Conservation (phyloP, 2,797 vertebrate genomes). For the Graptemys geographica region DNA sequence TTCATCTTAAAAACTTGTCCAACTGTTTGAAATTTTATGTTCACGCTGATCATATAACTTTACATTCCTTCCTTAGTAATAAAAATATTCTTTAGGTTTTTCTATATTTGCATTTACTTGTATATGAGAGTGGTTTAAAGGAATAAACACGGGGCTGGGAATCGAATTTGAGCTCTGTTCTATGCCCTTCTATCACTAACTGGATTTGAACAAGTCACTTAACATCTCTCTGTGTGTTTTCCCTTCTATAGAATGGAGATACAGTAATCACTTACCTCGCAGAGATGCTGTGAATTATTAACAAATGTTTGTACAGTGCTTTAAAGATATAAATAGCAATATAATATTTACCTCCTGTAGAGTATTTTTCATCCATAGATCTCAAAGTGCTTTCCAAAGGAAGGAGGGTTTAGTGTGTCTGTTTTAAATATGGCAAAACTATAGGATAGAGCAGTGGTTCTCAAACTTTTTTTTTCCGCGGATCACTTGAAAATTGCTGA, state of each 20-base stretch:
- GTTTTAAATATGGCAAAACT: neutral
- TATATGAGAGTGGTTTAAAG: neutral
- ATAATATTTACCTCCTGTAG: neutral
- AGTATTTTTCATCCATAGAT: neutral
- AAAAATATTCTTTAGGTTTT: neutral
- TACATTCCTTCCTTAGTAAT: neutral
- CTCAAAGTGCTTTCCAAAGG: neutral
- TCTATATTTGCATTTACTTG: neutral
- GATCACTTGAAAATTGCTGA: no score
- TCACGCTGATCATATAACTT: neutral
- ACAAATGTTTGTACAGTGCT: neutral
- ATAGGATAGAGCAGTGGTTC: neutral
- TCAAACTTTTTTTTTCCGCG: no score
- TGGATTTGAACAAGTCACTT: neutral
- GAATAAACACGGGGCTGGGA: neutral
- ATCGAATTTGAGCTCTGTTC: neutral
- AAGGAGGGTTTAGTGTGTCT: neutral
- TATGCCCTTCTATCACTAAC: neutral
- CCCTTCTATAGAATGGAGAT: neutral
- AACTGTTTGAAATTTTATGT: neutral
- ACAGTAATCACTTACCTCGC: neutral
- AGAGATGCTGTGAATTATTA: neutral
- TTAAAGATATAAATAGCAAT: neutral
- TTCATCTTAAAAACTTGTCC: neutral
- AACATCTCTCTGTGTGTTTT: neutral